These are phyloP conservation scores for Microtus pennsylvanicus DNA, from an alignment of 2,113 vertebrate species.

Conservation along the genomic window DNA sequence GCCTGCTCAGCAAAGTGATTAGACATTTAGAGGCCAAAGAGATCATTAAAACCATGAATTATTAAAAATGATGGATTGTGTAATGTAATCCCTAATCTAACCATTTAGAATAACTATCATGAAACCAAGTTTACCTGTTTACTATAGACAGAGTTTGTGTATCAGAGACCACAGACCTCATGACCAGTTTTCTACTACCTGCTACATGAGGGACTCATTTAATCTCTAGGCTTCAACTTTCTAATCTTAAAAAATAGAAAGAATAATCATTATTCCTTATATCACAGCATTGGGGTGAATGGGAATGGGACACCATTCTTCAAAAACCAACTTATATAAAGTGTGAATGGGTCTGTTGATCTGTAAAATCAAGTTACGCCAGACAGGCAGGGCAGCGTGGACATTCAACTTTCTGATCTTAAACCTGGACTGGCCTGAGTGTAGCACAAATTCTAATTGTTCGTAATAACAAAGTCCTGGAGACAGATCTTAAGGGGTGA, in stretches of 20 bases:
- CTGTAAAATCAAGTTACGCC: not conserved
- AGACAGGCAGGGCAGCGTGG: not conserved
- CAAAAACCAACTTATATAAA: constrained; percentile 15
- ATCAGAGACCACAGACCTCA: not conserved
- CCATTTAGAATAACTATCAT: not conserved
- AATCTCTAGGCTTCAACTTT: not conserved
- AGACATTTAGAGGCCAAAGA: not conserved
- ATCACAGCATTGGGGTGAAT: not conserved
- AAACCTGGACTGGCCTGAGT: not conserved
- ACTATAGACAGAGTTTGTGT: not conserved
- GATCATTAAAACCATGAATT: not conserved
- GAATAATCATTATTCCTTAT: not conserved
- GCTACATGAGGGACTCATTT: not conserved
- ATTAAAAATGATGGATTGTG: not conserved
- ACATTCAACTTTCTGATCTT: constrained; percentile 3
- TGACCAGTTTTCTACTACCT: constrained; percentile 1
- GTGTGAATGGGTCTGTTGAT: not conserved
- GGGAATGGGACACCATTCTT: not conserved
- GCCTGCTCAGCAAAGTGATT: not conserved
- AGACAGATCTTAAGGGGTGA: too few species aligned
- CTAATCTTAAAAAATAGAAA: constrained; percentile 35
- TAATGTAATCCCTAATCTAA: not conserved
- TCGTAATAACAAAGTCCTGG: too few species aligned
- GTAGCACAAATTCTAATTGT: too few species aligned
- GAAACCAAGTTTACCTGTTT: not conserved